Conservation (phyloP, 2,797 vertebrate genomes). For the Aplochiton taeniatus region DNA sequence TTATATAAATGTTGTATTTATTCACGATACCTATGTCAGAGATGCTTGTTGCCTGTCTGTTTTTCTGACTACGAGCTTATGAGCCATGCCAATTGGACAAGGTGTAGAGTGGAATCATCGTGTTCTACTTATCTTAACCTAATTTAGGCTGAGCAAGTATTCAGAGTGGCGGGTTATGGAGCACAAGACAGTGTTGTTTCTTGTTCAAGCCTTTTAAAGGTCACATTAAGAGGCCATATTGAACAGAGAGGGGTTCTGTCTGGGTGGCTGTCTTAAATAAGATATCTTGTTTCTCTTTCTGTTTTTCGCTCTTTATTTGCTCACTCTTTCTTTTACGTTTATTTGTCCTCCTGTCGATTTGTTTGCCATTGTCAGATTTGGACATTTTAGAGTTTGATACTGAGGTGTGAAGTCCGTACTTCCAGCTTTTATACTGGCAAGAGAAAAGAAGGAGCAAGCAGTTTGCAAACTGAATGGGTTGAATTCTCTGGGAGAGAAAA, state of each 20-base stretch:
- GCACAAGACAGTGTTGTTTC: neutral
- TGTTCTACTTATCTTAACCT: slow-evolving; percentile 3
- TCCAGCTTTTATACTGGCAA: too few relatives aligned
- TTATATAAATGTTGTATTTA: too few relatives aligned
- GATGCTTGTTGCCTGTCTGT: neutral
- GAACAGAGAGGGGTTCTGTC: neutral
- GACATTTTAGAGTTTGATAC: too few relatives aligned
- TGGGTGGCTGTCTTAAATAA: neutral
- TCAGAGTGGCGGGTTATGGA: too few relatives aligned
- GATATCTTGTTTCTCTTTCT: neutral
- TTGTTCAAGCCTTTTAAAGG: slow-evolving; percentile 15
- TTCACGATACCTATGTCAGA: too few relatives aligned
- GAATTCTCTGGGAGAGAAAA: too few relatives aligned
- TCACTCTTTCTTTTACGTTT: neutral
- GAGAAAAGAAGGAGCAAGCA: too few relatives aligned
- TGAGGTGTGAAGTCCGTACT: too few relatives aligned
- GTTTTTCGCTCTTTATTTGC: neutral
- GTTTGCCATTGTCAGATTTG: too few relatives aligned
- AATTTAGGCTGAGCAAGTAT: neutral
- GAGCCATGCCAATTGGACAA: neutral
- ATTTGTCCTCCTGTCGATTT: too few relatives aligned
- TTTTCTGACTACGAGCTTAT: neutral
- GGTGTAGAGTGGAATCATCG: slow-evolving; percentile 6
- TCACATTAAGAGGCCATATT: slow-evolving; percentile 3
- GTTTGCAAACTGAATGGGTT: too few relatives aligned